Evolutionary conservation across 2,888 invertebrate genomes (phyloP).

Genomic region (Dexiosoma caninum): DNA sequence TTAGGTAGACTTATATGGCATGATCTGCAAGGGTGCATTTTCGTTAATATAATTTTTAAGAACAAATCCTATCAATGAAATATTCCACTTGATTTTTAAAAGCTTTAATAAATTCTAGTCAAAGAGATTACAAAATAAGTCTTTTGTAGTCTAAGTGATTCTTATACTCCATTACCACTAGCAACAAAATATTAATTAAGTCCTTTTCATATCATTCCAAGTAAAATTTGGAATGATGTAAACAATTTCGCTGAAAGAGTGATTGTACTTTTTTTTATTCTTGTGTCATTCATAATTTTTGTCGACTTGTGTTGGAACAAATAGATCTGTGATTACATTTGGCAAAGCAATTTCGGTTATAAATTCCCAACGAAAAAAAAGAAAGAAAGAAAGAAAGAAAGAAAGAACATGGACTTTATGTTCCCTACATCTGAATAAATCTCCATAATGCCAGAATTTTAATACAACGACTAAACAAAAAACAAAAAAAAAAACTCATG

Average conservation of each 20-base stretch:
- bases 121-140: slow-evolving; percentile 26
- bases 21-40: too few relatives aligned
- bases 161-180: slow-evolving; percentile 53
- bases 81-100: background rate
- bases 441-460: slow-evolving; percentile 55
- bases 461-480: slow-evolving; percentile 38
- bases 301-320: slow-evolving; percentile 59
- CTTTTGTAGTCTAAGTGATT: slow-evolving; percentile 20
- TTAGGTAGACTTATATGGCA: too few relatives aligned
- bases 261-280: slow-evolving; percentile 25
- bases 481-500: slow-evolving; percentile 39
- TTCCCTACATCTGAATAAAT: slow-evolving; percentile 48
- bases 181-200: slow-evolving; percentile 60
- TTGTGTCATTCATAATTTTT: slow-evolving; percentile 39
- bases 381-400: background rate
- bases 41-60: background rate
- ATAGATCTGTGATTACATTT: slow-evolving; percentile 64
- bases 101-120: slow-evolving; percentile 26
- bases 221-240: slow-evolving; percentile 30
- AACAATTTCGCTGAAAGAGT: slow-evolving; percentile 26
- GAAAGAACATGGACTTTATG: slow-evolving; percentile 16
- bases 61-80: background rate
- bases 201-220: slow-evolving; percentile 12
- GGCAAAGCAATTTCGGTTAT: slow-evolving; percentile 59
- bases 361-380: slow-evolving; percentile 31